Percentiles rank a stretch among this genome's conserved stretches.
phyloP scores from a whole-genome alignment of 2,888 invertebrate species.

The Chirona hameri region DNA sequence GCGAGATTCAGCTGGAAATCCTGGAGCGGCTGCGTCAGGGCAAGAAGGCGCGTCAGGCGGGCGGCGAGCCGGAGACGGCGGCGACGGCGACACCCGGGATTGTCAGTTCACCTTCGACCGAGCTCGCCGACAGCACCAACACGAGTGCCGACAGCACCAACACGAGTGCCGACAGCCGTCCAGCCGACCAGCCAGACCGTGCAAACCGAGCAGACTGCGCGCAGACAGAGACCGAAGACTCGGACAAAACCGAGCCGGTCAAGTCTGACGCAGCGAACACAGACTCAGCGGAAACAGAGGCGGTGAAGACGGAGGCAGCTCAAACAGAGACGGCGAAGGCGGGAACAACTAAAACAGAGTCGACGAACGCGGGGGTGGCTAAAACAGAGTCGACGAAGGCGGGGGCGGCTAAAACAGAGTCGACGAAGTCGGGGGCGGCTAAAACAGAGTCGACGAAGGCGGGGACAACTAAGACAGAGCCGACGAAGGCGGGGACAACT shows the following conservation, averaged over 20 bases:
- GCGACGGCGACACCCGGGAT: not conserved
- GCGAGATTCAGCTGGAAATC: constrained; percentile 2
- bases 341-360: not conserved
- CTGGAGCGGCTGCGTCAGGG: not conserved
- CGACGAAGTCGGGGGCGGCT: not conserved
- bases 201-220: not conserved
- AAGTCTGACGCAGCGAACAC: no score
- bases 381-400: no score
- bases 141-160: no score
- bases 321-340: not conserved
- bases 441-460: not conserved
- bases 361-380: not conserved
- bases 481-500: no score
- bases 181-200: not conserved
- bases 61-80: not conserved
- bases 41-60: not conserved
- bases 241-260: no score
- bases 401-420: no score
- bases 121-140: no score
- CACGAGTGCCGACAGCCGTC: not conserved
- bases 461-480: not conserved
- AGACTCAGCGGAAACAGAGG: no score
- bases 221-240: no score
- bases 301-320: no score
- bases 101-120: no score